Base-by-base conservation (phyloP, 2,888 invertebrate species). In the Lepidonotus clava region DNA sequence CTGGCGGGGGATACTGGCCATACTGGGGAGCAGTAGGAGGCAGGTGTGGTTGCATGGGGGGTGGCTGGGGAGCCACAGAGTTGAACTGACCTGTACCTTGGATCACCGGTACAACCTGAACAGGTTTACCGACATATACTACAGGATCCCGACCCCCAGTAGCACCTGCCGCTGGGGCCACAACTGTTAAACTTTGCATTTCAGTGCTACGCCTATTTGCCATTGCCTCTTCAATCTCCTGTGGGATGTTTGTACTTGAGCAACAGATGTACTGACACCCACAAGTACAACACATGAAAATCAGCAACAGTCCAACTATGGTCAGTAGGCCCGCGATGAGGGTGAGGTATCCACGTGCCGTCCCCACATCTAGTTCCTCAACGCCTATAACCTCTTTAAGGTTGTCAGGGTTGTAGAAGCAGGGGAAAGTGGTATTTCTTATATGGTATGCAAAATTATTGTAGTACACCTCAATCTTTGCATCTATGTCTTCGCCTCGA, bases 191-290 rank as follows among this genome's bases (percentile, higher is more conserved):
- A 2, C 61, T 32, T 14, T 61, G 61, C 28, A 28, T 61, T 32
- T 61, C 61, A 11, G 61, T 32, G 2, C 61, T 24, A 5, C 61
- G 61, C 61, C 28, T 61, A 24, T n/a, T n/a, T n/a, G 24, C 28
- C 2, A 61, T 32, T 14, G 24, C 61, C 28, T 61, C 28, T 2
- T 2, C 11, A 28, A 61, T 61, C 28, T 61, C 61, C 24, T 4
- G 24, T 28, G 61, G 61, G 28, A 61, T 32, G 28, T 32, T n/a
- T 1, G 28, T 24, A 5, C 28, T 32, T n/a, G n/a, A n/a, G n/a
- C n/a, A n/a, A 28, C 61, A 61, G 61, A 61, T 32, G 24, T 61
- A 61, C 61, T 61, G 61, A 61, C 61, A 61, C 5, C 61, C 61
- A 28, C 61, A 61, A 2, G 61, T 5, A 28, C 61, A 61, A 32